Percentiles rank a stretch among this genome's conserved stretches.
phyloP scores from a whole-genome alignment of 2,888 invertebrate genomes.

The Prenolepis imparis region DNA sequence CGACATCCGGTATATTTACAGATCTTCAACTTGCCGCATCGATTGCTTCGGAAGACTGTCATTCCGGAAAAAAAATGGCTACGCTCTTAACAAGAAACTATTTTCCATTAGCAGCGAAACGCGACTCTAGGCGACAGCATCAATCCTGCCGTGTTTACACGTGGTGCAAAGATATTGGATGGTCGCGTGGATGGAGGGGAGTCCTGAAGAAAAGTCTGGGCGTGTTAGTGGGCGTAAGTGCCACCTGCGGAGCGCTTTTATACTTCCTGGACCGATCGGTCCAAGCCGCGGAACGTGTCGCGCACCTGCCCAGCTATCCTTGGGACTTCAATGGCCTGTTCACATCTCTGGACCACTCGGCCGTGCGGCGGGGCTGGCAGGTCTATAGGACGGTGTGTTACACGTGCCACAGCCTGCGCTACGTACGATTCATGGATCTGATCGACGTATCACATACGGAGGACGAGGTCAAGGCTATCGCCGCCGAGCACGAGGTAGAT shows the following conservation, averaged over 20 bases:
- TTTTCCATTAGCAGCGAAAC: neutral
- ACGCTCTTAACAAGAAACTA: constrained; percentile 8
- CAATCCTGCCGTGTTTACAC: constrained; percentile 9
- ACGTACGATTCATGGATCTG: constrained; percentile 96
- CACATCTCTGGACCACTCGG: constrained; percentile 93
- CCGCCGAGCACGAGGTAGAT: constrained; percentile 91
- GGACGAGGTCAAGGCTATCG: constrained; percentile 97
- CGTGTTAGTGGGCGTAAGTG: constrained; percentile 63
- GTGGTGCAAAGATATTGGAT: neutral
- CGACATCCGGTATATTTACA: neutral
- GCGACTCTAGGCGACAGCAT: constrained; percentile 12
- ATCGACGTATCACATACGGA: constrained; percentile 95
- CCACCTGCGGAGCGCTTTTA: constrained; percentile 69
- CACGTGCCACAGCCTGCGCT: constrained; percentile 98
- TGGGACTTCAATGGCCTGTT: constrained; percentile 94
- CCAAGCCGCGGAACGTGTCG: constrained; percentile 88
- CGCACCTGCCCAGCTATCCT: constrained; percentile 91
- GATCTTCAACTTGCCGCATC: constrained; percentile 1
- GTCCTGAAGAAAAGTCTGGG: constrained; percentile 59
- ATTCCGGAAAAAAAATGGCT: constrained; percentile 27
- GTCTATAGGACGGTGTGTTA: constrained; percentile 99
- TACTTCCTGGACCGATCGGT: constrained; percentile 92
- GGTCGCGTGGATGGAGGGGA: constrained; percentile 8
- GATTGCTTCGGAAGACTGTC: neutral
- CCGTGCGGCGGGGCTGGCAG: constrained; percentile 94